Evolutionary conservation across 2,797 vertebrate species (phyloP), one percentile per base, ranked within the genome.

Genomic region (Gobionotothen gibberifrons): DNA sequence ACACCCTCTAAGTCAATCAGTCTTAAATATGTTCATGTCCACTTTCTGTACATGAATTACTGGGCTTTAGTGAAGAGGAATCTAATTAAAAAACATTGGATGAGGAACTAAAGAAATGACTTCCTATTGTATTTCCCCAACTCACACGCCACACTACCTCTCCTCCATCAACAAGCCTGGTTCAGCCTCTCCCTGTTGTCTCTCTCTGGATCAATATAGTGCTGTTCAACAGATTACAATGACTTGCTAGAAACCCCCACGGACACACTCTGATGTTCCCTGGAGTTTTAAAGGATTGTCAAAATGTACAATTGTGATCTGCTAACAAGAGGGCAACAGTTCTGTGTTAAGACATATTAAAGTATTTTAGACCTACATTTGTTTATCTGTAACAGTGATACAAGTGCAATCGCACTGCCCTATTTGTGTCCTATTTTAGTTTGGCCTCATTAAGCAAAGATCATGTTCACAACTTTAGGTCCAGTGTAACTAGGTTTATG

Each of bases 211-310:
- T 85, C 76, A 73, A 88, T 84, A 74, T 53, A n/a, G n/a, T 68
- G 29, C 70, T 82, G 82, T 86, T 79, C 19, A 77, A 21, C 58
- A 51, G 46, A 86, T 81, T 83, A 75, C 44, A 69, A 17, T 16
- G 55, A 48, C 58, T 81, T 46, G 40, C 49, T 42, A 52, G 49
- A 11, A 72, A 82, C 54, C 32, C 53, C 22, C 29, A 57, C 0
- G 5, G 44, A 74, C 16, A 66, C 43, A 69, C 17, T 70, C 77
- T 61, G 16, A 42, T 19, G 9, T 3, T 84, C 29, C 62, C 32
- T 48, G 7, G 1, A 67, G 5, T 42, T 68, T 29, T 32, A 63
- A 54, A 21, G 3, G 32, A 21, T 14, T 47, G 22, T 57, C 40
- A 47, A 59, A 75, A 62, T 42, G 5, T 2, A 36, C n/a, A 14